phyloP scores from a whole-genome alignment of 2,888 invertebrate genomes.

The Thera obeliscata region DNA sequence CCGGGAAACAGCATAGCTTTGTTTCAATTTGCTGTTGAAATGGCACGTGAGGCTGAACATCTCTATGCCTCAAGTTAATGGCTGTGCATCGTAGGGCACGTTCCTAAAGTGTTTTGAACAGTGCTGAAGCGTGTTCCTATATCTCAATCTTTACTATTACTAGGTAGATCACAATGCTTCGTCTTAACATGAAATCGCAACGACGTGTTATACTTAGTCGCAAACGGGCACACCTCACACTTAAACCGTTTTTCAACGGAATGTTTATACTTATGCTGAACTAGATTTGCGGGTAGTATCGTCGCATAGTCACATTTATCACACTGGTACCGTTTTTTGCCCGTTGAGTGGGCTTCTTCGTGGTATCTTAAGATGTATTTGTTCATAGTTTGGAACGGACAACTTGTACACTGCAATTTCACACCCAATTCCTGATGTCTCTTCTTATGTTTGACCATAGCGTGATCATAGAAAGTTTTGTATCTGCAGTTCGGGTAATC shows the following conservation, averaged over 20 bases:
- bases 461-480: constrained; percentile 70
- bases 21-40: too few relatives aligned
- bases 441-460: constrained; percentile 72
- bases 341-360: constrained; percentile 73
- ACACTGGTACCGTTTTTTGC: constrained; percentile 70
- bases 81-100: too few relatives aligned
- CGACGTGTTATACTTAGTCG: constrained; percentile 78
- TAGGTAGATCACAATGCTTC: constrained; percentile 80
- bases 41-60: too few relatives aligned
- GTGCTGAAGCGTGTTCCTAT: neutral
- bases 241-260: constrained; percentile 75
- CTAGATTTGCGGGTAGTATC: constrained; percentile 71
- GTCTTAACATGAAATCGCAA: constrained; percentile 77
- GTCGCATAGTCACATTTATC: constrained; percentile 78
- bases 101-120: neutral
- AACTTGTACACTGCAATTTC: constrained; percentile 70
- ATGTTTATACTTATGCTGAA: constrained; percentile 79
- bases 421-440: constrained; percentile 69
- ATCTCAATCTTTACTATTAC: constrained; percentile 54
- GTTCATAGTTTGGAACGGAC: constrained; percentile 77
- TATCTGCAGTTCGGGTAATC: constrained; percentile 66
- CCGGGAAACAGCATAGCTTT: too few relatives aligned
- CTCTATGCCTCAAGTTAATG: too few relatives aligned
- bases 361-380: constrained; percentile 76
- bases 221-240: constrained; percentile 78